A percentile compares a stretch with the other conserved stretches of the same genome.
Conservation (phyloP, 2,113 vertebrate genomes). For the Orthonyx spaldingii region DNA sequence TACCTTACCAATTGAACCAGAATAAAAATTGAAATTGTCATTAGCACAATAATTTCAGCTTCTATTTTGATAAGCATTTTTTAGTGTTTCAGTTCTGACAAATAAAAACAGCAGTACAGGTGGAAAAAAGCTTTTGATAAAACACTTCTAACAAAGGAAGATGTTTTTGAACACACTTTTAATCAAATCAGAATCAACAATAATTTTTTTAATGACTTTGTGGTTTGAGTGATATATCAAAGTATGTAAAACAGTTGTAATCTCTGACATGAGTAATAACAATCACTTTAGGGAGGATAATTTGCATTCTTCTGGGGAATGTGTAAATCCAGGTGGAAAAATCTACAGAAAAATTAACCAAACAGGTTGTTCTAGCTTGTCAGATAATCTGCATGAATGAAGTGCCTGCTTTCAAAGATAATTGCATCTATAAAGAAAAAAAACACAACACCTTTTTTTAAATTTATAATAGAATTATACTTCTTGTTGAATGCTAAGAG, state of each 20-base stretch:
- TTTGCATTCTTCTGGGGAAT: background rate
- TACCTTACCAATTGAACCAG: background rate
- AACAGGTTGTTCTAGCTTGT: background rate
- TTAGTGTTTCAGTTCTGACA: background rate
- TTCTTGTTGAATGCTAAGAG: background rate
- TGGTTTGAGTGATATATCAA: constrained; percentile 1
- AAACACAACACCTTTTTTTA: background rate
- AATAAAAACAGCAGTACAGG: background rate
- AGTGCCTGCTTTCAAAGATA: background rate
- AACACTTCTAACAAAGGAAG: background rate
- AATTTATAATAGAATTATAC: background rate
- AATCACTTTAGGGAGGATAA: background rate
- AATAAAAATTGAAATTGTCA: background rate
- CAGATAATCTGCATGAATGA: background rate
- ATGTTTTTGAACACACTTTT: background rate
- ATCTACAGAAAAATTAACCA: background rate
- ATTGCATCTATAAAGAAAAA: background rate
- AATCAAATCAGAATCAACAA: background rate
- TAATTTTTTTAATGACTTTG: background rate
- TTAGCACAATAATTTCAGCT: background rate
- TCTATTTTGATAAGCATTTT: background rate
- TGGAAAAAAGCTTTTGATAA: background rate
- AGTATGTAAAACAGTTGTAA: background rate
- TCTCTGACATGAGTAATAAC: background rate
- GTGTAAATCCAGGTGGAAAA: background rate